Evolutionary conservation across 1,140 invertebrate species (phyloP).

Genomic region (Eufriesea mexicana): DNA sequence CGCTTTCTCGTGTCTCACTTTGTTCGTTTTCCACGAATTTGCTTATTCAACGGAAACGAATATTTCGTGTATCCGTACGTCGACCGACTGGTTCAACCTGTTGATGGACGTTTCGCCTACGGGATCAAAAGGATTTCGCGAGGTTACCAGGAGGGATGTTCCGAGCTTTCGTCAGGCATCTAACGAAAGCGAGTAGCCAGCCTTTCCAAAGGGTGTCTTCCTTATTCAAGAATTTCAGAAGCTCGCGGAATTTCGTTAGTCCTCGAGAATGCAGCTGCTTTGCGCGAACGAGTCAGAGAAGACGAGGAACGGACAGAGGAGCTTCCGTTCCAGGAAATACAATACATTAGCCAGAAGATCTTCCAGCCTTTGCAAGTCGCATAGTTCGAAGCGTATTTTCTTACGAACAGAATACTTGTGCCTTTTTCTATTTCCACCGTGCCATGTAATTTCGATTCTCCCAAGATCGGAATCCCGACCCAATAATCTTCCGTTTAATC

Average conservation of each 20-base stretch:
- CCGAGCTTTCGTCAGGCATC: constrained; percentile 21
- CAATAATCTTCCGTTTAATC: not conserved
- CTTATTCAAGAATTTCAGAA: constrained; percentile 52
- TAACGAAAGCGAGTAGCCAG: constrained; percentile 11
- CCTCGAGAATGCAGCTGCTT: constrained; percentile 22
- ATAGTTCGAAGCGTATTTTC: not conserved
- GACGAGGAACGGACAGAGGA: not conserved
- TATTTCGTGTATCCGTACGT: constrained; percentile 29
- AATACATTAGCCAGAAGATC: not conserved
- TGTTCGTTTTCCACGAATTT: constrained; percentile 50
- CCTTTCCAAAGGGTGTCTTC: constrained; percentile 37
- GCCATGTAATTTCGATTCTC: not conserved
- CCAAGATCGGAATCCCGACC: too few relatives aligned
- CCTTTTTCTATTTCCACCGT: not conserved
- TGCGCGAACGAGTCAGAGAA: not conserved
- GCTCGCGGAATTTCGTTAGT: constrained; percentile 54
- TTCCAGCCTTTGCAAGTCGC: not conserved
- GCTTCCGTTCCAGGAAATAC: not conserved
- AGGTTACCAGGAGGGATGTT: constrained; percentile 46
- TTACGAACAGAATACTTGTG: too few relatives aligned
- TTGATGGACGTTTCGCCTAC: constrained; percentile 72
- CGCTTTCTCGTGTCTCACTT: not conserved
- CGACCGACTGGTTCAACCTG: constrained; percentile 72
- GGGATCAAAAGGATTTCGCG: constrained; percentile 71
- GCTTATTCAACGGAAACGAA: constrained; percentile 53